A percentile compares a stretch with the other conserved stretches of the same genome.
Evolutionary conservation across 2,888 invertebrate species (phyloP).

Genomic region (Troides aeacus): DNA sequence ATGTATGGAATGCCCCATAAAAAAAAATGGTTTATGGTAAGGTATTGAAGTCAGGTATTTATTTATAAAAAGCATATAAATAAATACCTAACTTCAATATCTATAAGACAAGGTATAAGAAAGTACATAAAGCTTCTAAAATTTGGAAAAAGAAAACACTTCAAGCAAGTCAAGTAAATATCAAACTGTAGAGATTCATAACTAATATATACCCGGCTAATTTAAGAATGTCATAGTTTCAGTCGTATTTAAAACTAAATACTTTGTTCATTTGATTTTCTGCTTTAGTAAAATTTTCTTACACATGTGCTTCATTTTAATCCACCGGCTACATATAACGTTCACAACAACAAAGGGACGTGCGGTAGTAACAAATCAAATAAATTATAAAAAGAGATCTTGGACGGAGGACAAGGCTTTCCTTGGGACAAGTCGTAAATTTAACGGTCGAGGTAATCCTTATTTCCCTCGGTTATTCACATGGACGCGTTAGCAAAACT

Average conservation of each 20-base stretch:
- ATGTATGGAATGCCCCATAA: too few species aligned
- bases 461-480: constrained; percentile 71
- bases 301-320: constrained; percentile 6
- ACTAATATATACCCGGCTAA: too few species aligned
- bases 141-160: too few species aligned
- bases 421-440: constrained; percentile 76
- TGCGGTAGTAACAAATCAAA: constrained; percentile 69
- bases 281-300: background rate
- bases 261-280: background rate
- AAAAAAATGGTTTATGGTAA: too few species aligned
- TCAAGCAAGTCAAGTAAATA: too few species aligned
- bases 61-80: too few species aligned
- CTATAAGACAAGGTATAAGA: too few species aligned
- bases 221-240: too few species aligned
- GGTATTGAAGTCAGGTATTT: too few species aligned
- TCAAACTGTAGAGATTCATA: too few species aligned
- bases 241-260: background rate
- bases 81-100: too few species aligned
- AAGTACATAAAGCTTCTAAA: too few species aligned
- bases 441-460: constrained; percentile 75
- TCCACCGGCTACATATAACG: constrained; percentile 40
- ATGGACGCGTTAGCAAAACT: constrained; percentile 67
- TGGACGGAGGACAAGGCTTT: constrained; percentile 67
- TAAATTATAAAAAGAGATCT: constrained; percentile 77
- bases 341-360: constrained; percentile 56